Percentiles rank a stretch among this genome's conserved stretches.
phyloP scores from a whole-genome alignment of 1,140 invertebrate genomes.

The Euschistus heros region DNA sequence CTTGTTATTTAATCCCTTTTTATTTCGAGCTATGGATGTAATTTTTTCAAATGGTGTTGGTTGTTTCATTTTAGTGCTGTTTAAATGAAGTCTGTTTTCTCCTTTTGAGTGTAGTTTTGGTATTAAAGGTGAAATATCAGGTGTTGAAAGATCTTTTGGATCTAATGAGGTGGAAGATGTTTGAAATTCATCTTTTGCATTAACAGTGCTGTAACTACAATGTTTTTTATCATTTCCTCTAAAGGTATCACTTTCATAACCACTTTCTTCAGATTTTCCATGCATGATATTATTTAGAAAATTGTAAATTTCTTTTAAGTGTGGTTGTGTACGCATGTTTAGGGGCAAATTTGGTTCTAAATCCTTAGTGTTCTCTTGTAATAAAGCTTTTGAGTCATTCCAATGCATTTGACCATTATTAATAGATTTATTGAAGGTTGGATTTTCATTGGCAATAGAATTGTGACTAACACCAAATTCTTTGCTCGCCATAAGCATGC shows the following conservation, averaged over 20 bases:
- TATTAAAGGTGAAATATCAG: background rate
- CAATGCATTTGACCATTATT: background rate
- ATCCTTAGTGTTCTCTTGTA: background rate
- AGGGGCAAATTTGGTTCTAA: background rate
- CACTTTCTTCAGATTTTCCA: slow-evolving; percentile 47
- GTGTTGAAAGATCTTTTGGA: background rate
- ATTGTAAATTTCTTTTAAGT: slow-evolving; percentile 35
- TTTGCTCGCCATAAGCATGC: background rate
- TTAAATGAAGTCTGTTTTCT: background rate
- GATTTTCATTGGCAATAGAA: background rate
- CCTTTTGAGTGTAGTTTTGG: background rate
- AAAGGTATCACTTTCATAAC: slow-evolving; percentile 50
- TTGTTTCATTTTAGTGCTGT: background rate
- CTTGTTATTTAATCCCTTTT: background rate
- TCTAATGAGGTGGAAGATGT: background rate
- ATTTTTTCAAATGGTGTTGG: background rate
- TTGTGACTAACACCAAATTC: background rate
- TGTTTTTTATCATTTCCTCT: background rate
- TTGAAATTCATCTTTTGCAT: background rate
- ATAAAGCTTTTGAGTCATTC: background rate
- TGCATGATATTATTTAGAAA: slow-evolving; percentile 38
- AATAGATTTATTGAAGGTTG: background rate
- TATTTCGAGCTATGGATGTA: background rate
- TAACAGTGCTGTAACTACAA: too few species aligned
- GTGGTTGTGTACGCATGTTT: slow-evolving; percentile 22